phyloP scores from a whole-genome alignment of 2,113 vertebrate genomes.

The Thamnophis sirtalis region DNA sequence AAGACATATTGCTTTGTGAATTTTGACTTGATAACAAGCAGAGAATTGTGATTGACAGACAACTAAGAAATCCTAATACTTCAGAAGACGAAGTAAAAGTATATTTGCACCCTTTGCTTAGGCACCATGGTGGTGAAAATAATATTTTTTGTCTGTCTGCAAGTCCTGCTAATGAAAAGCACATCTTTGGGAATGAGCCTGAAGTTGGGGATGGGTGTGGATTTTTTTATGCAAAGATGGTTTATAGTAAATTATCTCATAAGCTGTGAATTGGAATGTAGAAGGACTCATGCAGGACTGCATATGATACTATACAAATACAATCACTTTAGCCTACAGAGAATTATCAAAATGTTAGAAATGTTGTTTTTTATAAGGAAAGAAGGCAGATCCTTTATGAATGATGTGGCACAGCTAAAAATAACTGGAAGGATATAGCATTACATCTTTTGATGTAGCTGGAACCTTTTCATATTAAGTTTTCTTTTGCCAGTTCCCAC shows the following conservation, averaged over 20 bases:
- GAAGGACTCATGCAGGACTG: background rate
- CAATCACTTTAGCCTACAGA: background rate
- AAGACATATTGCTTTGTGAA: background rate
- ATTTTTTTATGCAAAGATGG: background rate
- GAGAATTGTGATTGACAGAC: background rate
- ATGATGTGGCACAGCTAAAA: background rate
- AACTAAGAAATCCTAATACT: background rate
- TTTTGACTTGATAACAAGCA: background rate
- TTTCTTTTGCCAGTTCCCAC: slow-evolving; percentile 48
- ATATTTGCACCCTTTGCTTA: slow-evolving; percentile 20
- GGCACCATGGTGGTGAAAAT: background rate
- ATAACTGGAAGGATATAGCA: slow-evolving; percentile 11
- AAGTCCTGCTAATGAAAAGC: background rate
- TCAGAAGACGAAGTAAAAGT: background rate
- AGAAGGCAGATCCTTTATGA: background rate
- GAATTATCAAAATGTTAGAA: background rate
- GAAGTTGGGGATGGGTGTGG: background rate
- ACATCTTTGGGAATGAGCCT: background rate
- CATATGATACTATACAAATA: background rate
- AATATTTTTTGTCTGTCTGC: background rate
- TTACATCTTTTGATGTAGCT: slow-evolving; percentile 44
- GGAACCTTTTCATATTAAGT: slow-evolving; percentile 27
- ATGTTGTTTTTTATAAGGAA: background rate
- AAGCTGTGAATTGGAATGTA: background rate
- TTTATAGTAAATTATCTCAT: slow-evolving; percentile 8